Base-by-base conservation (phyloP, 2,888 invertebrate genomes). In the Drosophila quinaria region DNA sequence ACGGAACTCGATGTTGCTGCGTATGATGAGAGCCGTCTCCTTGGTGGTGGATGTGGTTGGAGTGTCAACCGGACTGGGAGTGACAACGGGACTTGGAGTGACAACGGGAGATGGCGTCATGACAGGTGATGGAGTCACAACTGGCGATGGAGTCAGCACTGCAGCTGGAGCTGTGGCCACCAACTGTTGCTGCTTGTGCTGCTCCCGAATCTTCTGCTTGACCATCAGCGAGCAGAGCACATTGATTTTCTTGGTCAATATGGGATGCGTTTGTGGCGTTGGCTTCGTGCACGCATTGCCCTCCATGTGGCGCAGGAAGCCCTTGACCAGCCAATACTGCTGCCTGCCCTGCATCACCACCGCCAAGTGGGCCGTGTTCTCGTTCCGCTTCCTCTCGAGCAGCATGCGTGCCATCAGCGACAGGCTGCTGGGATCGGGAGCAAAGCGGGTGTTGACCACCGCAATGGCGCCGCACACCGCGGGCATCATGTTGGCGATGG, bases 171-270 rank as follows among this genome's bases (percentile, higher is more conserved):
- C 8, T 29, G 37, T 6, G 15, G 25, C 8, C 9, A 19, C 47
- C 46, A 29, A 4, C 8, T 41, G 11, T 1, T 51, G 41, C 11
- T 56, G 41, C 11, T 56, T 39, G 2, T 39, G 37, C 22, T 62
- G 61, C 9, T 92, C 91, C 15, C 88, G 83, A 0, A 90, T 81
- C n/a, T 90, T 87, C 56, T 92, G 92, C 54, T 91, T 92, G 0
- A 92, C 90, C 63, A 92, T 69, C 25, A 91, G 72, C n/a, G 90
- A 89, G 56, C 91, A 93, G 0, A 93, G 70, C 1, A 89, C 76
- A 67, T 92, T 92, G 2, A 93, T 92, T 69, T 93, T 93, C 47
- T 83, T 89, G 2, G 92, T 90, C 9, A 93, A 70, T n/a, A 89
- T 55, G 2, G 93, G 93, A 87, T 93, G 93, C 0, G 90, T 90